Base-by-base conservation (phyloP, 1,140 invertebrate genomes). In the Protaetia brevitarsis region DNA sequence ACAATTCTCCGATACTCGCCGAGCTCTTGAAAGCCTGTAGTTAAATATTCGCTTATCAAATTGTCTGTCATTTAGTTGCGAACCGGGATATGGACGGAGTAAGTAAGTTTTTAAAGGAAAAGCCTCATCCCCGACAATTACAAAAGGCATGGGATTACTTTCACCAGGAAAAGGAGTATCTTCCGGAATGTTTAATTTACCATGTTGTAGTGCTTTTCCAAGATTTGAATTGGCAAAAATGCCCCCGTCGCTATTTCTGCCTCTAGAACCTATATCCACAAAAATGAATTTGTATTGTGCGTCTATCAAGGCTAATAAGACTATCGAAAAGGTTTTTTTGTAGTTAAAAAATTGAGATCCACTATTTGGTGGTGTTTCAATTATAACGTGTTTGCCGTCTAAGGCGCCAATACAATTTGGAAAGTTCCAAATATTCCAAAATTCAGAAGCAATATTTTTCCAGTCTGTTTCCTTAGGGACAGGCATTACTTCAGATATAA, bases 311-410 rank as follows among this genome's bases (percentile, higher is more conserved):
- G 74, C 79, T 56, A 82, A 68, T 11, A 83, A 66, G 26, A 82
- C 79, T n/a, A 81, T 74, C 28, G 76, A 78, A 67, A 76, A 79
- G 29, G 65, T 76, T 2, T 70, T 62, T 61, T 83, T 82, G 58
- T 82, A 81, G 69, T 83, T 83, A 58, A 72, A 79, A 74, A 68
- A 83, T 6, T 69, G 28, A 13, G 72, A 68, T 26, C 80, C 79
- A 66, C 68, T 69, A 37, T 74, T 70, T 16, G 63, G 1, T 16
- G 80, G 78, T 2, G 62, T 60, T 63, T 71, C 51, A 56, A 82
- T 77, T 5, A 63, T 37, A 7, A 82, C 64, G 63, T 83, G 80
- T 66, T 81, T 82, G 0, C 80, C 78, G 69, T 83, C 81, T 4
- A 80, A 69, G 10, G 79, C 75, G 10, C 79, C 78, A n/a, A 75